phyloP scores from a whole-genome alignment of 2,113 vertebrate genomes.

The Amphiprion ocellaris region DNA sequence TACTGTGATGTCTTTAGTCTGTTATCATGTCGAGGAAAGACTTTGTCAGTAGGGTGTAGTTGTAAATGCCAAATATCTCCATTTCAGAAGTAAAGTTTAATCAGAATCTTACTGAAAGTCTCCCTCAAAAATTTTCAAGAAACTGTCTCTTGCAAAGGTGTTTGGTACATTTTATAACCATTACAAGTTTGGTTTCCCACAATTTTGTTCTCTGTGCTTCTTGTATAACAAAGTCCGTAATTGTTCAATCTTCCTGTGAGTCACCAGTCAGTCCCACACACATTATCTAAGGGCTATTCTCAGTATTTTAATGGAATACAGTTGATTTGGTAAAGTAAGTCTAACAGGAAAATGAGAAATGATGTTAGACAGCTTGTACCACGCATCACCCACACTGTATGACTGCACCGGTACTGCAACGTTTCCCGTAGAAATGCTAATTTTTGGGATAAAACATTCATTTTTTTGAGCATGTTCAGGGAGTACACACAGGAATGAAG shows the following conservation, averaged over 20 bases:
- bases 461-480: neutral
- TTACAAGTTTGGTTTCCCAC: neutral
- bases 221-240: conserved; percentile 49
- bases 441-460: too few species aligned
- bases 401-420: neutral
- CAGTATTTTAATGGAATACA: conserved; percentile 17
- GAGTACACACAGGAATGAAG: neutral
- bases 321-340: conserved; percentile 25
- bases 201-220: conserved; percentile 22
- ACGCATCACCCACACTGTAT: conserved; percentile 10
- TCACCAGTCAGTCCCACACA: conserved; percentile 48
- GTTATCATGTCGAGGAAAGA: neutral
- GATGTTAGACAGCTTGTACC: conserved; percentile 13
- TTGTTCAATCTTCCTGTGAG: conserved; percentile 43
- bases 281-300: conserved; percentile 32
- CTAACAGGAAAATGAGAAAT: conserved; percentile 5
- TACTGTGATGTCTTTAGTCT: neutral
- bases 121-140: neutral
- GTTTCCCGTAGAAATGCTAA: neutral
- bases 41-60: neutral
- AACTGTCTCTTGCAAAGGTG: neutral
- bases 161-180: conserved; percentile 6
- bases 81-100: neutral
- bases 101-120: neutral
- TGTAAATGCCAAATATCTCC: neutral